phyloP scores from a whole-genome alignment of 2,113 vertebrate genomes.

The Eolophus roseicapilla region DNA sequence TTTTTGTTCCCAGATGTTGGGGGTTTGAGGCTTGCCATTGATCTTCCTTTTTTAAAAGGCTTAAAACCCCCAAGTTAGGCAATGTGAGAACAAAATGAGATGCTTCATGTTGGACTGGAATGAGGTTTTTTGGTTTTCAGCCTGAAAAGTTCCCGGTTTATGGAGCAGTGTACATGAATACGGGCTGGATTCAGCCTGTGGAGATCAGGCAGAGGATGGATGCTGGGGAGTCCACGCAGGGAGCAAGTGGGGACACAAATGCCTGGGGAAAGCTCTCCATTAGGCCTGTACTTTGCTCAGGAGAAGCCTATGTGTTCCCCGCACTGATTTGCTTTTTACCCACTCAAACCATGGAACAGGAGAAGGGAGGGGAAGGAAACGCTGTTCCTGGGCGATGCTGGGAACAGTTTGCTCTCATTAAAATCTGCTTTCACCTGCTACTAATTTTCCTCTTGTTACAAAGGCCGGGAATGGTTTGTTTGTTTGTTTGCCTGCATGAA shows the following conservation, averaged over 20 bases:
- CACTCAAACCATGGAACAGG: background rate
- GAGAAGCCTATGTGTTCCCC: background rate
- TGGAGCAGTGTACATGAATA: fast-evolving
- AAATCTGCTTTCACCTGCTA: conserved; percentile 59
- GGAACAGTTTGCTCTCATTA: conserved; percentile 47
- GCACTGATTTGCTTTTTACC: background rate
- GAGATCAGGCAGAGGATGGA: background rate
- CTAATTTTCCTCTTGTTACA: conserved; percentile 57
- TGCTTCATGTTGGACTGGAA: background rate
- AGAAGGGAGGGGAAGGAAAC: background rate
- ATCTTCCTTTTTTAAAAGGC: background rate
- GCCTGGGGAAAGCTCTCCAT: background rate
- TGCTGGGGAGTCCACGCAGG: background rate
- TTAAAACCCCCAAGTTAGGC: background rate
- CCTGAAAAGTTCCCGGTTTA: background rate
- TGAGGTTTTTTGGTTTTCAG: background rate
- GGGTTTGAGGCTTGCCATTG: background rate
- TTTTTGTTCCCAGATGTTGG: background rate
- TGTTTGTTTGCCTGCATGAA: background rate
- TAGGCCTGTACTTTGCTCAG: background rate
- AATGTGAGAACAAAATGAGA: background rate
- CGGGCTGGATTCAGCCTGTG: fast-evolving
- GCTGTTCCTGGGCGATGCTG: background rate
- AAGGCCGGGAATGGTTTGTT: background rate
- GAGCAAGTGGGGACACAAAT: background rate